Conservation (phyloP, 1,140 invertebrate species). For the Drosophila sp. region DNA sequence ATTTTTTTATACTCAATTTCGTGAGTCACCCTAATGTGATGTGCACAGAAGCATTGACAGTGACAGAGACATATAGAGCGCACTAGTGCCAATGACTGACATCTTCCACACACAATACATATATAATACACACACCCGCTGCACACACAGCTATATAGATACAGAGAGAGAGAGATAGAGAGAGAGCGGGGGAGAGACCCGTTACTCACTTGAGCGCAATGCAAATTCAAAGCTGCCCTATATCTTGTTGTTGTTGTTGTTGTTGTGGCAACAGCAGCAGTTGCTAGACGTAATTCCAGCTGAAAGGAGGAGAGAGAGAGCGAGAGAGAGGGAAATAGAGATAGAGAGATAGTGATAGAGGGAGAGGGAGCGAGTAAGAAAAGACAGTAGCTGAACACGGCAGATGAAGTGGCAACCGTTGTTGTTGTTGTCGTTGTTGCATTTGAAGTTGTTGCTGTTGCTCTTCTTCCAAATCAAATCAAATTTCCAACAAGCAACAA, state of each 20-base stretch:
- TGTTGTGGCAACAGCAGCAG: slow-evolving; percentile 31
- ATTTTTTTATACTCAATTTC: background rate
- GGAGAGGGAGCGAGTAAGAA: too few relatives aligned
- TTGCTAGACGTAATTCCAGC: slow-evolving; percentile 58
- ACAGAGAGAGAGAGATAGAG: background rate
- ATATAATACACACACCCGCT: slow-evolving; percentile 9
- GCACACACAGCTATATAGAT: slow-evolving; percentile 28
- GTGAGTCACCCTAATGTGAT: slow-evolving; percentile 49
- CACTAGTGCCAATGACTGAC: slow-evolving; percentile 78
- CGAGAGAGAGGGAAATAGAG: background rate
- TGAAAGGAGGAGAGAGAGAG: slow-evolving; percentile 36
- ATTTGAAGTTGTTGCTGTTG: slow-evolving; percentile 12
- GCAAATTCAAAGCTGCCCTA: slow-evolving; percentile 54
- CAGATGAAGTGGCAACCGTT: slow-evolving; percentile 44
- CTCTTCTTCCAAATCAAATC: slow-evolving; percentile 70
- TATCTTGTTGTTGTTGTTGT: slow-evolving; percentile 14
- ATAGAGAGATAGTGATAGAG: background rate
- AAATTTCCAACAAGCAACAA: slow-evolving; percentile 69
- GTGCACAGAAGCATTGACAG: slow-evolving; percentile 43
- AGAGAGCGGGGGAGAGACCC: slow-evolving; percentile 8
- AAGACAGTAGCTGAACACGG: slow-evolving; percentile 8
- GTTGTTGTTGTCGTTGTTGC: slow-evolving; percentile 38
- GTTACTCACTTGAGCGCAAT: slow-evolving; percentile 45
- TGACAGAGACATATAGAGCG: slow-evolving; percentile 47
- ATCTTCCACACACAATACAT: slow-evolving; percentile 33